phyloP scores from a whole-genome alignment of 2,113 vertebrate species.

The Paralichthys olivaceus region DNA sequence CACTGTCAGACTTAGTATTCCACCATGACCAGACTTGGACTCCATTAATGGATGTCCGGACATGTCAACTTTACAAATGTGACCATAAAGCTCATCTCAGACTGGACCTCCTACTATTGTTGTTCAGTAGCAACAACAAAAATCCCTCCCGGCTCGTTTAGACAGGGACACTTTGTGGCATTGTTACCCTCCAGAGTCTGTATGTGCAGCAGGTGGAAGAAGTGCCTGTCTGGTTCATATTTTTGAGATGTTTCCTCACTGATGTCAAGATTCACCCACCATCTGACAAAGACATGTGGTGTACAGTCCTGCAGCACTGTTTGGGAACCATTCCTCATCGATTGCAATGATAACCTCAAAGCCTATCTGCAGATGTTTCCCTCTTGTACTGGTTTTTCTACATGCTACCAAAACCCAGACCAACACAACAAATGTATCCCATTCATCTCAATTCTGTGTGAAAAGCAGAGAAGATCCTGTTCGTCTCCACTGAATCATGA shows the following conservation, averaged over 20 bases:
- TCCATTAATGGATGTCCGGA: constrained; percentile 6
- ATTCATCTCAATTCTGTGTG: neutral
- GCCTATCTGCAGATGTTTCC: neutral
- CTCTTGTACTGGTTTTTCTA: neutral
- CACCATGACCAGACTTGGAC: constrained; percentile 17
- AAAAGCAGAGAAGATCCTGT: neutral
- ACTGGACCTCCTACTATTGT: constrained; percentile 9
- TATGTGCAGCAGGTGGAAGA: constrained; percentile 10
- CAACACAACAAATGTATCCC: neutral
- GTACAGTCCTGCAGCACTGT: neutral
- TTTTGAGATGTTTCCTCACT: constrained; percentile 12
- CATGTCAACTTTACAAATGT: constrained; percentile 9
- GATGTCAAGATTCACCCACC: constrained; percentile 37
- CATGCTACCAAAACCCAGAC: neutral
- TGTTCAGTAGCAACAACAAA: constrained; percentile 18
- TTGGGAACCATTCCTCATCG: constrained; percentile 10
- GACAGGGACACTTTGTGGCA: neutral
- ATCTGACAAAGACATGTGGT: constrained; percentile 8
- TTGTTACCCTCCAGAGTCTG: constrained; percentile 2
- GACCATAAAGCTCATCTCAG: constrained; percentile 9
- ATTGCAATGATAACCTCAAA: constrained; percentile 10
- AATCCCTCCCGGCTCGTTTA: neutral
- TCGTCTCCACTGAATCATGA: neutral
- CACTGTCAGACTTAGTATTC: neutral
- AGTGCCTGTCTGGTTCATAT: constrained; percentile 31